These are phyloP conservation scores for Coturnix japonica DNA, from an alignment of 2,113 vertebrate species.

Conservation along the genomic window DNA sequence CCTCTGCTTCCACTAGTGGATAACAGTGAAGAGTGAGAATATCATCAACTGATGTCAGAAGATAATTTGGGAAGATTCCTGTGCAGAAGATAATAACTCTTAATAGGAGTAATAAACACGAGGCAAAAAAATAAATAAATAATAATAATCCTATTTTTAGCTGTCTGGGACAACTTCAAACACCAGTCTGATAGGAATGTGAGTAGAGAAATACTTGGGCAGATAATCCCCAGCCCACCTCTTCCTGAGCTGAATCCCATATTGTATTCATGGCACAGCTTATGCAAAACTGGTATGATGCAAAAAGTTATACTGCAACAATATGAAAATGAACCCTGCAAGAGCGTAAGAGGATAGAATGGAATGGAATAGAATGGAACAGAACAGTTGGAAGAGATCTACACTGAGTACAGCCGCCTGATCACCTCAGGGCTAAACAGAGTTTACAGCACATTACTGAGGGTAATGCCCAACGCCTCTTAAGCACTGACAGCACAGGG, in stretches of 20 bases:
- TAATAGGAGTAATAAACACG: background rate
- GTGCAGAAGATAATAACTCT: background rate
- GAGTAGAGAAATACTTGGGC: background rate
- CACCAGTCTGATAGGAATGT: background rate
- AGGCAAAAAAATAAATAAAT: background rate
- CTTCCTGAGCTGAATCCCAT: background rate
- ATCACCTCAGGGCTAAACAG: background rate
- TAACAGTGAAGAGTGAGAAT: background rate
- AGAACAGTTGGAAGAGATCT: background rate
- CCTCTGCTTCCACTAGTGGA: background rate
- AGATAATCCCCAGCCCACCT: background rate
- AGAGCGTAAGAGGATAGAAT: background rate
- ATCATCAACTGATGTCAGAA: background rate
- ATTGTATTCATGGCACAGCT: background rate
- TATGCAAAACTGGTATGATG: background rate
- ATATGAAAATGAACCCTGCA: background rate
- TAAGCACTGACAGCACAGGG: background rate
- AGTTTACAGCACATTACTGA: background rate
- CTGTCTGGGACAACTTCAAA: background rate
- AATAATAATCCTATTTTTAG: background rate
- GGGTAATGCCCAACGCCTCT: background rate
- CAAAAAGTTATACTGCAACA: background rate
- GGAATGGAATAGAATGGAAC: background rate
- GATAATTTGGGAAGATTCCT: background rate
- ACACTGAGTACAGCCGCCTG: background rate